Conservation (phyloP, 2,113 vertebrate genomes). For the Dicrurus megarhynchus region DNA sequence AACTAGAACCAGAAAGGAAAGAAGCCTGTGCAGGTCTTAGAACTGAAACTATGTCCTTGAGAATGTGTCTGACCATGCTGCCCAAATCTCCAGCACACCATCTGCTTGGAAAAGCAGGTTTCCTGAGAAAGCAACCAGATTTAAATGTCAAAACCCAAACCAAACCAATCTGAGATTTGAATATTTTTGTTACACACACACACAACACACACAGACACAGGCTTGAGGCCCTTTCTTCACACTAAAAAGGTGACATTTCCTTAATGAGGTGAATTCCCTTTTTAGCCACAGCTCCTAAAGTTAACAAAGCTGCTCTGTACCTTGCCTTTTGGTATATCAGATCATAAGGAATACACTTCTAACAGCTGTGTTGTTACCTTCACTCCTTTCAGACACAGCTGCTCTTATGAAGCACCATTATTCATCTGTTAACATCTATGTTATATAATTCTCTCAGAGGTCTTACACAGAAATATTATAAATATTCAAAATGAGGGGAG, state of each 20-base stretch:
- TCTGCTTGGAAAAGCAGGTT: neutral
- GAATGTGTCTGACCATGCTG: neutral
- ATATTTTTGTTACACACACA: neutral
- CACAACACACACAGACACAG: accelerated
- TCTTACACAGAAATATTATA: neutral
- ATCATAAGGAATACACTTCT: neutral
- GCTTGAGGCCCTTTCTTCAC: neutral
- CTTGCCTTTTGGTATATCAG: neutral
- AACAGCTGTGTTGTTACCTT: neutral
- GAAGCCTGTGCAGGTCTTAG: neutral
- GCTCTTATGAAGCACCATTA: neutral
- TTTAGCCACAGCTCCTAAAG: neutral
- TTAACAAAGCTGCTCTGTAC: neutral
- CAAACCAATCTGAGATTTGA: neutral
- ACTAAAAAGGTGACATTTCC: neutral
- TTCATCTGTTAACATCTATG: neutral
- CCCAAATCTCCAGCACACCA: neutral
- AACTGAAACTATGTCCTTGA: neutral
- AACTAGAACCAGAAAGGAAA: neutral
- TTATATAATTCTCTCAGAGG: neutral
- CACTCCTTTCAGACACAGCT: neutral
- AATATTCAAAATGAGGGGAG: neutral
- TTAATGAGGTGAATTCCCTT: accelerated
- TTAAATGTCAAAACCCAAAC: neutral
- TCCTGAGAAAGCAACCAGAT: neutral